Conservation (phyloP, 2,797 vertebrate species). For the Sebastes variabilis region DNA sequence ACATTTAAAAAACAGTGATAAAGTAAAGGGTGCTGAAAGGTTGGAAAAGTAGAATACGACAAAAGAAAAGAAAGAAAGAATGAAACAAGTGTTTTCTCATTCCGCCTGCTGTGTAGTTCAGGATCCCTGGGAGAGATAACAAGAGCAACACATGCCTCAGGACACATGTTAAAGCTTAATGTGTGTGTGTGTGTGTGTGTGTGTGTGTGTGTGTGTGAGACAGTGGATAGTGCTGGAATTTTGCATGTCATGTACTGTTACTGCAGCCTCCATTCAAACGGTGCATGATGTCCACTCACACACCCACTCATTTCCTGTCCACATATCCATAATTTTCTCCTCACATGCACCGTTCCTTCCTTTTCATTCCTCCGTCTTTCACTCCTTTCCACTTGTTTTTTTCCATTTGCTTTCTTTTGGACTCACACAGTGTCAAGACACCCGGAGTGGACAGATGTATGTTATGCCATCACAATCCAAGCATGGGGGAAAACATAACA, state of each 20-base stretch:
- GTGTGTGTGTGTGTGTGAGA: neutral
- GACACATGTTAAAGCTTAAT: conserved; percentile 24
- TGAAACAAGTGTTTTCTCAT: neutral
- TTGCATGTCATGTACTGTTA: conserved; percentile 11
- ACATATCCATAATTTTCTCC: neutral
- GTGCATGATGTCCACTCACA: conserved; percentile 16
- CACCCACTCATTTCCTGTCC: conserved; percentile 41
- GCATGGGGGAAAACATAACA: neutral
- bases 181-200: neutral
- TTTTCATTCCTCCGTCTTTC: neutral
- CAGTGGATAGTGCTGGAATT: neutral
- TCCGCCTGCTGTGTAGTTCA: conserved; percentile 8
- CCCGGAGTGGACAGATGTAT: neutral
- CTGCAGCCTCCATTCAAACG: conserved; percentile 11
- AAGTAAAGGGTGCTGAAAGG: neutral
- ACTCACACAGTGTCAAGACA: neutral
- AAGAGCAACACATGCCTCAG: conserved; percentile 7
- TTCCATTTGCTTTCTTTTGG: neutral
- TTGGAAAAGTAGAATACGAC: neutral
- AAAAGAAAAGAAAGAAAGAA: neutral
- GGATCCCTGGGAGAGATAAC: conserved; percentile 2
- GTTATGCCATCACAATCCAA: neutral
- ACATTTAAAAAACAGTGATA: neutral
- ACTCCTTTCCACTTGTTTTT: neutral
- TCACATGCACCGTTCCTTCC: neutral